phyloP scores from a whole-genome alignment of 2,113 vertebrate species.

The Andinoacara biseriatus region DNA sequence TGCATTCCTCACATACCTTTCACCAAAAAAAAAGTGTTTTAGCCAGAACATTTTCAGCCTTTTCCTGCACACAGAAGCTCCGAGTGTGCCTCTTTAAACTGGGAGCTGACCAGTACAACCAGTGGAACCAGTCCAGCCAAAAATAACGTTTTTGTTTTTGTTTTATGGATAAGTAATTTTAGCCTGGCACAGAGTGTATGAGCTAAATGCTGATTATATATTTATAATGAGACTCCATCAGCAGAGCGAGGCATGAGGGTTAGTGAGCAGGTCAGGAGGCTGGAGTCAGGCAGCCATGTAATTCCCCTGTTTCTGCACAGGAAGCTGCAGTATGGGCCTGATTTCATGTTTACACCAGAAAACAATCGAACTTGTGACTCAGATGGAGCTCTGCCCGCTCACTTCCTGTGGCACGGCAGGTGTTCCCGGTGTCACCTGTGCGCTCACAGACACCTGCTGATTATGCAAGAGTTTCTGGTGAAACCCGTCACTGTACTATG shows the following conservation, averaged over 20 bases:
- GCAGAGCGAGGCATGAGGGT: neutral
- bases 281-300: neutral
- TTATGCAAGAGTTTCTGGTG: neutral
- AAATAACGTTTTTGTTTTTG: no score
- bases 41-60: neutral
- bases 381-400: neutral
- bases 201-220: no score
- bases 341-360: neutral
- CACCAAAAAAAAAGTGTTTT: neutral
- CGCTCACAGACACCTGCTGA: neutral
- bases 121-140: neutral
- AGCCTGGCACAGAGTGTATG: no score
- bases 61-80: no score
- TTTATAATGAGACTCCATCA: neutral
- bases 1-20: neutral
- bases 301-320: neutral
- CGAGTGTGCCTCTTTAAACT: neutral
- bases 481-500: neutral
- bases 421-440: neutral
- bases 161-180: no score
- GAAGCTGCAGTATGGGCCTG: neutral
- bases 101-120: conserved; percentile 2
- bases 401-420: neutral
- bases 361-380: neutral
- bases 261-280: neutral